These are phyloP conservation scores for Spondyliosoma cantharus DNA, from an alignment of 2,797 vertebrate species.

Conservation along the genomic window DNA sequence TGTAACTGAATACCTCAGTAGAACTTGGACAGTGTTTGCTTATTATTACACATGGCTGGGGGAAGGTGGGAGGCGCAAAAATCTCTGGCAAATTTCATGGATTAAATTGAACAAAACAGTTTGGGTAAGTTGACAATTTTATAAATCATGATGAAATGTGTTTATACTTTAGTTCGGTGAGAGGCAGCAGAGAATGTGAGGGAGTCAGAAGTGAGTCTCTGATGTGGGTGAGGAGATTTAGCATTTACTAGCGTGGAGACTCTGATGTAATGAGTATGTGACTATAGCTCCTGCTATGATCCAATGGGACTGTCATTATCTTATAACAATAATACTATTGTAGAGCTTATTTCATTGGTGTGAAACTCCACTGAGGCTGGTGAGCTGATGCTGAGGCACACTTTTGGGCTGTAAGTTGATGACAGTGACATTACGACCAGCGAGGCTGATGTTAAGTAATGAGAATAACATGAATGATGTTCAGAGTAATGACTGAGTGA, in stretches of 20 bases:
- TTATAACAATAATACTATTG: conserved; percentile 35
- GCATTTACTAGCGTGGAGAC: conserved; percentile 48
- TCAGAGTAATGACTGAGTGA: conserved; percentile 1
- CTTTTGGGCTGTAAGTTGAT: not conserved
- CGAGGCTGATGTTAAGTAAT: not conserved
- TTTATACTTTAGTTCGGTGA: conserved; percentile 71
- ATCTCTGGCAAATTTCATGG: conserved; percentile 85
- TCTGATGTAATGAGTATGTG: conserved; percentile 59
- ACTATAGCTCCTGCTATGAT: conserved; percentile 35
- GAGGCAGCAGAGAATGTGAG: conserved; percentile 54
- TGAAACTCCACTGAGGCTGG: not conserved
- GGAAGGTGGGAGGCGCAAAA: conserved; percentile 71
- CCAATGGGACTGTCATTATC: conserved; percentile 34
- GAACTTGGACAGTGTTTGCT: conserved; percentile 74
- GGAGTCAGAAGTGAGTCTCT: conserved; percentile 37
- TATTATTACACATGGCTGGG: conserved; percentile 71
- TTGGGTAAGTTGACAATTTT: conserved; percentile 74
- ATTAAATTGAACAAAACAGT: conserved; percentile 81
- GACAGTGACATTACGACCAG: not conserved
- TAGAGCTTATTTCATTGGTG: conserved; percentile 21
- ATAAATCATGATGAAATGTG: conserved; percentile 77
- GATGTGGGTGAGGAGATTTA: conserved; percentile 56
- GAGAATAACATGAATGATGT: not conserved
- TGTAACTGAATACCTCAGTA: conserved; percentile 70
- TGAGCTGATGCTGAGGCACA: not conserved